Conservation (phyloP, 2,888 invertebrate genomes). For the Halocaridina rubra region DNA sequence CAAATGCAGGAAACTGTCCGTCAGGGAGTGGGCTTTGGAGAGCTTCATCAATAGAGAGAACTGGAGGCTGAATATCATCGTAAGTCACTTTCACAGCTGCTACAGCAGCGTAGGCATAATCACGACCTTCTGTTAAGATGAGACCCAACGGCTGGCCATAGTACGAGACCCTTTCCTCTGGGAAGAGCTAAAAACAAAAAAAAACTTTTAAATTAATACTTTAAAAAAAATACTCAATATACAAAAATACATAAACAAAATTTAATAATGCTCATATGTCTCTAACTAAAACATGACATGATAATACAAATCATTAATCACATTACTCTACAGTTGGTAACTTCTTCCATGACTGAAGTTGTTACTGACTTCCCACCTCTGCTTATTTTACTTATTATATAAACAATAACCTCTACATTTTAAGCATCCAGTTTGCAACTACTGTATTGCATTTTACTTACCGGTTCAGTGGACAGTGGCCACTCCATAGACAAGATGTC, state of each 20-base stretch:
- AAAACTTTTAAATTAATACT: not conserved
- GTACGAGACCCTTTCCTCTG: conserved; percentile 73
- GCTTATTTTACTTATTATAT: no score
- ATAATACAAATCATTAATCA: no score
- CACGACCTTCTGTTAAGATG: conserved; percentile 74
- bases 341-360: no score
- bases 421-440: no score
- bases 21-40: conserved; percentile 28
- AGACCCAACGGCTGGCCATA: conserved; percentile 82
- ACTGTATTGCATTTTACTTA: conserved; percentile 5
- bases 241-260: no score
- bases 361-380: no score
- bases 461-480: not conserved
- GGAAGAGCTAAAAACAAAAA: conserved; percentile 6
- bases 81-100: conserved; percentile 74
- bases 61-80: conserved; percentile 69
- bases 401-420: no score
- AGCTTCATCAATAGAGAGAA: conserved; percentile 63
- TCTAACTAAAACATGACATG: no score
- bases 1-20: not conserved
- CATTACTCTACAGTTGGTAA: no score
- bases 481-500: conserved; percentile 37
- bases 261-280: no score
- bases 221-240: no score
- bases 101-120: conserved; percentile 66